Evolutionary conservation across 2,888 invertebrate genomes (phyloP), one percentile per base, ranked within the genome.

Genomic region (Scrobipalpa atriplicella): DNA sequence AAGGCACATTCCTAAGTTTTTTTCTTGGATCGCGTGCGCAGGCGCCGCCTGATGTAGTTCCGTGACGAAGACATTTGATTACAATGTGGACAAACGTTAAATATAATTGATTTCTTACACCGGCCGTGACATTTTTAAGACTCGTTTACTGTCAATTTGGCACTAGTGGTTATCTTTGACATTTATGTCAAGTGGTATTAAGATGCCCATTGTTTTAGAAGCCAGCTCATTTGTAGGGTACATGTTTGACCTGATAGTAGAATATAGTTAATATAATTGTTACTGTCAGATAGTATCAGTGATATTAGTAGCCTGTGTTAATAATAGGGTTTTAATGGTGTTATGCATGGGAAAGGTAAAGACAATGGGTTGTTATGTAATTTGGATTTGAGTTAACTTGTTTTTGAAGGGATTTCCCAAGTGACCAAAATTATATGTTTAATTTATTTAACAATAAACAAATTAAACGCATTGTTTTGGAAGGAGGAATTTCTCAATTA

Each of bases 41-140:
- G 13, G n/a, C 10, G 21, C 18, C 10, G 21, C 18, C 18, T 19
- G 41, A 43, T 43, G n/a, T 36, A 58, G 36, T 41, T 61, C 61
- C 61, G 61, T 61, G 41, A 41, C 41, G 41, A 19, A 61, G 61
- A 21, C 19, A 41, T 61, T 61, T 61, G 41, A 61, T 61, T 61
- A 41, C 61, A 41, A 61, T 61, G 29, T 41, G 29, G 19, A 19
- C 39, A 61, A 58, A 63, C 62, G 29, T 21, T 52, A 56, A 56
- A 29, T 47, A 38, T 67, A 68, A 68, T 63, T 65, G 62, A 62
- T 68, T 29, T 18, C 13, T 39, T 36, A 16, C 39, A 52, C 13
- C 58, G 68, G 29, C 68, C 68, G 54, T 68, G 68, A 68, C 68
- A 68, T 68, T 68, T 68, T 66, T 65, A 62, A 29, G 29, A 58